A percentile compares a stretch with the other conserved stretches of the same genome.
Conservation (phyloP, 2,888 invertebrate species). For the Crematogaster levior region DNA sequence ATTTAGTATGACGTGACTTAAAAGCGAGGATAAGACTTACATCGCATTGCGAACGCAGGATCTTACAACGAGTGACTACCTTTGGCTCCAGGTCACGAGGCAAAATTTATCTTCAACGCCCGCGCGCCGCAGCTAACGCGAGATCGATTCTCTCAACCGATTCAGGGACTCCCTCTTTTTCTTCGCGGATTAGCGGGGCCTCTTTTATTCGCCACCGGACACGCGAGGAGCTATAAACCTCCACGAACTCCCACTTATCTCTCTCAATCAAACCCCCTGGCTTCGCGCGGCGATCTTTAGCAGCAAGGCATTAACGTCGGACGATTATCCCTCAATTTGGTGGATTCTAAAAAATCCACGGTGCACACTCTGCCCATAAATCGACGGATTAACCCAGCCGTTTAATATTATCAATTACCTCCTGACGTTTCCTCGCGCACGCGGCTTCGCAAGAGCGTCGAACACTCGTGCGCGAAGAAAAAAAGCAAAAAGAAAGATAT, state of each 20-base stretch:
- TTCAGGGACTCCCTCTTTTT: constrained; percentile 31
- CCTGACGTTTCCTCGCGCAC: constrained; percentile 59
- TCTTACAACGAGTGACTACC: constrained; percentile 34
- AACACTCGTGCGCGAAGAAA: constrained; percentile 46
- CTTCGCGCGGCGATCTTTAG: constrained; percentile 59
- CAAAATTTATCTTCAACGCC: constrained; percentile 44
- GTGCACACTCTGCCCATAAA: constrained; percentile 81
- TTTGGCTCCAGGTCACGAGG: constrained; percentile 29
- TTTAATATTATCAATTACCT: constrained; percentile 84
- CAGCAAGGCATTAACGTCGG: constrained; percentile 72
- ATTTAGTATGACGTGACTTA: neutral
- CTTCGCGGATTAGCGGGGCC: constrained; percentile 62
- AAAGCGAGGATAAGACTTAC: constrained; percentile 2
- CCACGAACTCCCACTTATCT: constrained; percentile 65
- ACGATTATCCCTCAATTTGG: constrained; percentile 81
- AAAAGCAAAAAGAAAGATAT: constrained; percentile 42
- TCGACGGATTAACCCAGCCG: constrained; percentile 83
- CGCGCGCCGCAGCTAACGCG: constrained; percentile 20
- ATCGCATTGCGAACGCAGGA: constrained; percentile 31
- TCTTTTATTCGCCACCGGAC: constrained; percentile 61
- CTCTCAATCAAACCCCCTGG: constrained; percentile 37
- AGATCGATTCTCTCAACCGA: constrained; percentile 48
- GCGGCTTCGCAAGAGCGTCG: constrained; percentile 50
- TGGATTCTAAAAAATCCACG: constrained; percentile 74
- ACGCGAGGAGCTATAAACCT: constrained; percentile 48